Base-by-base conservation (phyloP, 2,888 invertebrate species). In the Nymphalis urticae region DNA sequence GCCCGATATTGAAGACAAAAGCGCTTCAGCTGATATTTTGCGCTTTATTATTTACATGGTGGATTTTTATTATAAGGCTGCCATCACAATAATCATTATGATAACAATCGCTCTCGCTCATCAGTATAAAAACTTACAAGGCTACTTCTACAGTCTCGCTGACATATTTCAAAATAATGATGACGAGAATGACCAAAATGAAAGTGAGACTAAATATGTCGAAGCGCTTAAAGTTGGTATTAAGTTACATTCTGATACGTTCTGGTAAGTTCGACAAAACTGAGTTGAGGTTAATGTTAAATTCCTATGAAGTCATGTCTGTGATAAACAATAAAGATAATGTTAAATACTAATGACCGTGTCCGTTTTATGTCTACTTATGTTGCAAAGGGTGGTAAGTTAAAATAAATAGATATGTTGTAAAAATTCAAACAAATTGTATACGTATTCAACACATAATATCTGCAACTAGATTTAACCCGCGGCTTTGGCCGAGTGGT, bases 121-220 rank as follows among this genome's bases (percentile, higher is more conserved):
- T 63, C 88, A 87, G 73, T 88, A 77, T 66, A 80, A 76, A 62
- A 84, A 84, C 68, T 62, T 88, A 36, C 78, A 81, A 32, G 82
- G 80, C 24, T 89, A 88, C 72, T 89, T 88, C 73, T 63, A 70
- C 27, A 77, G 73, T 10, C 79, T 88, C 0, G 72, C 74, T 6
- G 56, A 75, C 0, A 83, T 87, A 56, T 88, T 87, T 65, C 47
- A 75, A 1, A 68, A 72, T 17, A 50, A 74, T 0, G 66, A 77
- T 50, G 58, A 50, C 10, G 50, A 67, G 17, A 60, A 24, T 9
- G 47, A 53, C 27, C 84, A 84, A n/a, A 47, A 48, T 0, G 77
- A 81, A 42, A 86, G 80, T 32, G 86, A 87, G 70, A 19, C 53
- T 1, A 73, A 75, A 42, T 89, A 84, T 70, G 84, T 83, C 58